These are phyloP conservation scores for Podabrus alpinus DNA, from an alignment of 2,888 invertebrate species.

Conservation along the genomic window DNA sequence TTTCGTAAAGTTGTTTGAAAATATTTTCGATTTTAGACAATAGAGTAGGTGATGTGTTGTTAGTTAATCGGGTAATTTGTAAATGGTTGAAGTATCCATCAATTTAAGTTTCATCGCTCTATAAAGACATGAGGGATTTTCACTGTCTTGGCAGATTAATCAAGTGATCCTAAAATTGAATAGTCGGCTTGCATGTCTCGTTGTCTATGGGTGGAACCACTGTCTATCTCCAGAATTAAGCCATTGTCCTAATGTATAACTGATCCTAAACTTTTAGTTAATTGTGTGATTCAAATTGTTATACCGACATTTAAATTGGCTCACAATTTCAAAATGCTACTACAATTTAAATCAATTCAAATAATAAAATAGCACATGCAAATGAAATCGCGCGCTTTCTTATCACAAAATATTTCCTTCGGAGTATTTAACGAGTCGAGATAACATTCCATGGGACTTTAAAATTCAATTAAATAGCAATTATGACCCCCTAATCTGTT, in stretches of 20 bases:
- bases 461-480: constrained; percentile 30
- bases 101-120: constrained; percentile 11
- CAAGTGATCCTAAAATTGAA: constrained; percentile 18
- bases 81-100: constrained; percentile 16
- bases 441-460: constrained; percentile 22
- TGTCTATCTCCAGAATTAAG: constrained; percentile 11
- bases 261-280: neutral
- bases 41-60: neutral
- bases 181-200: constrained; percentile 9
- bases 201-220: constrained; percentile 9
- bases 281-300: neutral
- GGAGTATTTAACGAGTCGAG: constrained; percentile 15
- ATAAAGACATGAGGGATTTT: constrained; percentile 10
- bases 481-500: constrained; percentile 26
- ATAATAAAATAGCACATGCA: constrained; percentile 1
- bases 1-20: neutral
- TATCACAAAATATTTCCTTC: neutral
- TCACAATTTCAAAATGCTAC: neutral
- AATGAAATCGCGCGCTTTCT: constrained; percentile 2
- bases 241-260: constrained; percentile 10
- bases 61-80: constrained; percentile 11
- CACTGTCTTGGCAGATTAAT: constrained; percentile 16
- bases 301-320: neutral
- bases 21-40: neutral
- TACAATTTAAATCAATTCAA: neutral